A percentile compares a stretch with the other conserved stretches of the same genome.
These are phyloP conservation scores for Leptinotarsa haldemani DNA, from an alignment of 2,888 invertebrate genomes.

Conservation along the genomic window DNA sequence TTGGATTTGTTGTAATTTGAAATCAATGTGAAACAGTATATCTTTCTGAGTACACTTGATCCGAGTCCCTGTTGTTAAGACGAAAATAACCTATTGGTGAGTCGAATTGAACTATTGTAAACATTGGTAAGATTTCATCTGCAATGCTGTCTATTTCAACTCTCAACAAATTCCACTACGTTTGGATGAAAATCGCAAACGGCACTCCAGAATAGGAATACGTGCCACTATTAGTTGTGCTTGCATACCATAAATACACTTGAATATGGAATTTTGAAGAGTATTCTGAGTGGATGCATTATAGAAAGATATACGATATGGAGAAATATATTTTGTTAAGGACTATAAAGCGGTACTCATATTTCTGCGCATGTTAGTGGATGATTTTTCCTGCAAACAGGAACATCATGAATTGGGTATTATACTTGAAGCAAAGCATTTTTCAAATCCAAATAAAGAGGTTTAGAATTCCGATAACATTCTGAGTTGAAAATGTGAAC, in stretches of 20 bases:
- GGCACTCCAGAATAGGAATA: background rate
- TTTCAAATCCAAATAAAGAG: no score
- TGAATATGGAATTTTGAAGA: conserved; percentile 11
- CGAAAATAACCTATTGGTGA: no score
- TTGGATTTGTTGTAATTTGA: no score
- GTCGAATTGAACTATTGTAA: no score
- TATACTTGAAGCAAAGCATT: no score
- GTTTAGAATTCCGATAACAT: no score
- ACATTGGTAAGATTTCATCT: no score
- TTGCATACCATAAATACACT: conserved; percentile 16
- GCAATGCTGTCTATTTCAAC: background rate
- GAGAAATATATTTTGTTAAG: background rate
- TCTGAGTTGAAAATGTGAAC: no score
- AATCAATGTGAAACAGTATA: no score
- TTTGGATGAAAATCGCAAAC: conserved; percentile 16
- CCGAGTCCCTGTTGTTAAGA: no score
- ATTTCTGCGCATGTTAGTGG: background rate
- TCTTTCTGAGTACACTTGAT: no score
- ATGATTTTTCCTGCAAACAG: background rate
- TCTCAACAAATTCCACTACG: background rate
- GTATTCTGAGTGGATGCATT: conserved; percentile 15
- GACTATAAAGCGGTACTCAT: background rate
- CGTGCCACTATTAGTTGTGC: conserved; percentile 17
- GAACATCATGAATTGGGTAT: no score
- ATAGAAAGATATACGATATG: conserved; percentile 3